phyloP scores from a whole-genome alignment of 2,113 vertebrate genomes.

The Pachyramphus minor region DNA sequence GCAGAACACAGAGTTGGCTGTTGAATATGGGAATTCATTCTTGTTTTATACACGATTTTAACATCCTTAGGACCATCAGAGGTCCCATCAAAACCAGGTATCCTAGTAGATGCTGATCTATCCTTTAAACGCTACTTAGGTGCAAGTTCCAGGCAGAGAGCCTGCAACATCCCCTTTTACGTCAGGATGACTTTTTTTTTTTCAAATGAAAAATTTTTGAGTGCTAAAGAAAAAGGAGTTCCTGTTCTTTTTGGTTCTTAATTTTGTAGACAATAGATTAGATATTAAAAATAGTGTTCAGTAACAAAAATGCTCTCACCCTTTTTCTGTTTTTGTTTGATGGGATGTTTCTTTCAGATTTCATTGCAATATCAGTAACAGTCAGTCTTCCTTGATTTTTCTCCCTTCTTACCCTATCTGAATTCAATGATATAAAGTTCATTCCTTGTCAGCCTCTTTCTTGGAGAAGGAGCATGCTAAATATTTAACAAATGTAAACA shows the following conservation, averaged over 20 bases:
- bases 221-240: not conserved
- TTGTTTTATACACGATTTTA: not conserved
- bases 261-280: not conserved
- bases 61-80: not conserved
- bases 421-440: not conserved
- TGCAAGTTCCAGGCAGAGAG: not conserved
- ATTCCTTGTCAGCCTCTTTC: not conserved
- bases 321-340: not conserved
- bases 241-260: not conserved
- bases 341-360: not conserved
- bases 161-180: not conserved
- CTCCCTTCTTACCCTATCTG: not conserved
- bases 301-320: not conserved
- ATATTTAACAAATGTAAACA: not conserved
- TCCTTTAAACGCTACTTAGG: not conserved
- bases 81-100: not conserved
- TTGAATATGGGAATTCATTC: not conserved
- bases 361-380: not conserved
- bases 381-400: not conserved
- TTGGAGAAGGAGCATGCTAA: not conserved
- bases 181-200: not conserved
- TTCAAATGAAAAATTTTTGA: not conserved
- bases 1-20: not conserved
- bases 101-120: not conserved
- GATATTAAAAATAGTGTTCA: not conserved